Evolutionary conservation across 2,888 invertebrate species (phyloP).

Genomic region (Cynaeus angustus): DNA sequence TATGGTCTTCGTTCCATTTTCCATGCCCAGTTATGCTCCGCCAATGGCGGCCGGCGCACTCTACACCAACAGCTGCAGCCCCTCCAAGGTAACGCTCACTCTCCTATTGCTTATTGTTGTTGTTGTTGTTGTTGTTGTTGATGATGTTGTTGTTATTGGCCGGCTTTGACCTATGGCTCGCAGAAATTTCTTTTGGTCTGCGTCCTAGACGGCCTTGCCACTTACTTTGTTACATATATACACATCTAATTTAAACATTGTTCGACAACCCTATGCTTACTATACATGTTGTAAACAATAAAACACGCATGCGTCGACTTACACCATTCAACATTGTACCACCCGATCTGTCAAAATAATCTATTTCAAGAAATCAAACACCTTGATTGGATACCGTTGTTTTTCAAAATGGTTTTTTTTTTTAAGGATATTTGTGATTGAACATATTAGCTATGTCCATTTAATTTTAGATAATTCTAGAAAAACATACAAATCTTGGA

Average conservation of each 20-base stretch:
- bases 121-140: no score
- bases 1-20: constrained; percentile 73
- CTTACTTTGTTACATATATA: background rate
- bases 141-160: no score
- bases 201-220: constrained; percentile 53
- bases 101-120: background rate
- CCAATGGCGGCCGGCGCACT: constrained; percentile 68
- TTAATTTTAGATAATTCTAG: no score
- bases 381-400: background rate
- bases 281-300: constrained; percentile 23
- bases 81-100: constrained; percentile 67
- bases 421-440: no score
- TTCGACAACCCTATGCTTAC: background rate
- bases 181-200: constrained; percentile 64
- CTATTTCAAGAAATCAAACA: no score
- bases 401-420: no score
- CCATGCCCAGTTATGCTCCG: constrained; percentile 71
- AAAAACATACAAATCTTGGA: no score
- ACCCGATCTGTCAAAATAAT: background rate
- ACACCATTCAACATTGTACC: background rate
- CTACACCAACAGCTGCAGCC: constrained; percentile 69
- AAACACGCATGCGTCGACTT: constrained; percentile 41
- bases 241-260: background rate
- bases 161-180: constrained; percentile 47
- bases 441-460: no score